These are phyloP conservation scores for Stichodactyla mertensii DNA, from an alignment of 64 coral and sea anemone genomes.

Conservation along the genomic window DNA sequence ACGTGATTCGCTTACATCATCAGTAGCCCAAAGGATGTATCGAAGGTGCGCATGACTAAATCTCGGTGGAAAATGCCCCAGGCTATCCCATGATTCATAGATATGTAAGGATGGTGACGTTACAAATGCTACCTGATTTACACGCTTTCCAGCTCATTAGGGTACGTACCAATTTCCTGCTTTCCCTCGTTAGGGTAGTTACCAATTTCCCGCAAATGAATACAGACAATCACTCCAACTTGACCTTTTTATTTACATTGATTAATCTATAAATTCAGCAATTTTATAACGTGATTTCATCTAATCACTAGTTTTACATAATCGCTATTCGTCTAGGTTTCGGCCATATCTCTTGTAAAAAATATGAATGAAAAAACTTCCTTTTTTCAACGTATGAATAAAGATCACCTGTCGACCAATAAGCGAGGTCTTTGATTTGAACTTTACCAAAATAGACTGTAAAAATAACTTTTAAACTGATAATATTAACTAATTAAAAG, in stretches of 20 bases:
- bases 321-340: neutral
- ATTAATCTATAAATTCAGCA: constrained; percentile 3
- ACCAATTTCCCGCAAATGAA: neutral
- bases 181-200: too few species aligned
- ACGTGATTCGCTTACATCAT: too few species aligned
- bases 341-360: constrained; percentile 45
- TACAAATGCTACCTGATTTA: too few species aligned
- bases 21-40: too few species aligned
- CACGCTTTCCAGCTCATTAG: too few species aligned
- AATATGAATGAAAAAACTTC: constrained; percentile 47
- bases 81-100: too few species aligned
- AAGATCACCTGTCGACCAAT: constrained; percentile 14
- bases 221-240: neutral
- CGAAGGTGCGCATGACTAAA: too few species aligned
- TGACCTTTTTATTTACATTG: constrained; percentile 23
- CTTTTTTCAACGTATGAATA: constrained; percentile 39
- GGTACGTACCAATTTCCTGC: too few species aligned
- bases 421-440: constrained; percentile 34
- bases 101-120: too few species aligned
- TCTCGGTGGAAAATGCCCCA: too few species aligned
- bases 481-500: constrained; percentile 21
- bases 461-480: constrained; percentile 60
- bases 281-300: neutral
- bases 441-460: constrained; percentile 63
- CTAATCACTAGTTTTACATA: neutral